These are phyloP conservation scores for Psammodynastes pulverulentus DNA, from an alignment of 2,113 vertebrate genomes.

Conservation along the genomic window DNA sequence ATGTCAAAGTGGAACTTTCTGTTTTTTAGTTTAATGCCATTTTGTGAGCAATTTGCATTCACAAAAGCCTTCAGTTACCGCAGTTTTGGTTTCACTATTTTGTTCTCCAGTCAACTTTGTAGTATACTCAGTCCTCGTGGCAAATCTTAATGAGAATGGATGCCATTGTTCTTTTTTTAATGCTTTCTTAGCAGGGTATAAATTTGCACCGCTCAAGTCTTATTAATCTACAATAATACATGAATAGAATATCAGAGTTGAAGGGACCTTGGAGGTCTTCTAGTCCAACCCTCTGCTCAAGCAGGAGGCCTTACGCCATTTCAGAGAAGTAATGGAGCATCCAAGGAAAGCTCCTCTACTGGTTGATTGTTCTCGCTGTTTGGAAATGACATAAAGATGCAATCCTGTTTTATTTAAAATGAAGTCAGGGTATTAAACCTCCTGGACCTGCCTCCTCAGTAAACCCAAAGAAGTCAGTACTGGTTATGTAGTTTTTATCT, in stretches of 20 bases:
- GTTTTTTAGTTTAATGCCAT: not conserved
- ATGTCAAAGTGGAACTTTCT: constrained; percentile 20
- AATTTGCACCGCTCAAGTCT: not conserved
- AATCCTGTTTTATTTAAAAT: not conserved
- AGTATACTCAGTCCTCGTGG: not conserved
- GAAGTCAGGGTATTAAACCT: not conserved
- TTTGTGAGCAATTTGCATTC: not conserved
- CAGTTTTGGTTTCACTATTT: not conserved
- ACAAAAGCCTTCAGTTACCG: not conserved
- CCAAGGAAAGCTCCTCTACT: not conserved
- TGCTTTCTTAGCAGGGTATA: not conserved
- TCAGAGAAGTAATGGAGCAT: not conserved
- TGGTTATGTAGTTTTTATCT: not conserved
- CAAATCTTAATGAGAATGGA: not conserved
- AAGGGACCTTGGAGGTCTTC: not conserved
- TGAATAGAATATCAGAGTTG: not conserved
- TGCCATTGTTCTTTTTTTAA: not conserved
- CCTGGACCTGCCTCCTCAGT: not conserved
- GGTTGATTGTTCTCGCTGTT: not conserved
- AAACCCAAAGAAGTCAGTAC: not conserved
- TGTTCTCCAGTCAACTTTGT: not conserved
- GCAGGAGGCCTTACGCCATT: not conserved
- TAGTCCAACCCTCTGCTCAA: not conserved
- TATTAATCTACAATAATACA: not conserved
- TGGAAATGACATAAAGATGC: not conserved